A percentile compares a stretch with the other conserved stretches of the same genome.
Conservation (phyloP, 2,888 invertebrate genomes). For the Athalia circularis region DNA sequence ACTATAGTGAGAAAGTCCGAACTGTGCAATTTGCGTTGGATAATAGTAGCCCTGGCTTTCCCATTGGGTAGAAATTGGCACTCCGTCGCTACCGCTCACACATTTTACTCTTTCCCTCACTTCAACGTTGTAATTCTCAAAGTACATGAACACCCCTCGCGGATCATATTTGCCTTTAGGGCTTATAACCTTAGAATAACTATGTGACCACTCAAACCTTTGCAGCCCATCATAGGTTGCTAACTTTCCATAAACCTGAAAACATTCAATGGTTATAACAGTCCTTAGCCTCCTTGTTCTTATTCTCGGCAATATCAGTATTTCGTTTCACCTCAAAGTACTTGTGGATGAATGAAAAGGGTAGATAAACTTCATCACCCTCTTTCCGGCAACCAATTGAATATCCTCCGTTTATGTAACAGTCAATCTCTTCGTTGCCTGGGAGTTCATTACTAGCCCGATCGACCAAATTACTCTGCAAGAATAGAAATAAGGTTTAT, state of each 20-base stretch:
- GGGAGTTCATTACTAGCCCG: constrained; percentile 70
- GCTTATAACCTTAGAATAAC: constrained; percentile 92
- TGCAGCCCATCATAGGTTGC: constrained; percentile 84
- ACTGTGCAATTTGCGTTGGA: constrained; percentile 99
- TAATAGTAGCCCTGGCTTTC: constrained; percentile 96
- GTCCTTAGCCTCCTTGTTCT: neutral
- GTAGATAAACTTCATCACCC: constrained; percentile 91
- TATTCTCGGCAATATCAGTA: neutral
- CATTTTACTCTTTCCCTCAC: constrained; percentile 96
- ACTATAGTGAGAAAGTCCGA: constrained; percentile 97
- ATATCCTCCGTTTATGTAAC: constrained; percentile 92
- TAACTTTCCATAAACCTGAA: constrained; percentile 89
- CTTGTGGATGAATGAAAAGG: constrained; percentile 93
- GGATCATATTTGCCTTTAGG: constrained; percentile 94
- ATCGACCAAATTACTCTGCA: constrained; percentile 60
- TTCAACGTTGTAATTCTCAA: constrained; percentile 98
- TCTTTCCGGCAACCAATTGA: constrained; percentile 86
- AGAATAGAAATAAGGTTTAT: constrained; percentile 16
- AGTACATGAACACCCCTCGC: constrained; percentile 94
- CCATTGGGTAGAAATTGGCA: constrained; percentile 98
- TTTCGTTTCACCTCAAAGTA: constrained; percentile 88
- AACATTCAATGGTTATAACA: constrained; percentile 30
- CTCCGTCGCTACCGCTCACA: constrained; percentile 94
- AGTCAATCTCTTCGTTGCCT: constrained; percentile 84
- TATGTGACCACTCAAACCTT: constrained; percentile 96